Conservation (phyloP, 92 coral and sea anemone species). For the Siderastrea radians region DNA sequence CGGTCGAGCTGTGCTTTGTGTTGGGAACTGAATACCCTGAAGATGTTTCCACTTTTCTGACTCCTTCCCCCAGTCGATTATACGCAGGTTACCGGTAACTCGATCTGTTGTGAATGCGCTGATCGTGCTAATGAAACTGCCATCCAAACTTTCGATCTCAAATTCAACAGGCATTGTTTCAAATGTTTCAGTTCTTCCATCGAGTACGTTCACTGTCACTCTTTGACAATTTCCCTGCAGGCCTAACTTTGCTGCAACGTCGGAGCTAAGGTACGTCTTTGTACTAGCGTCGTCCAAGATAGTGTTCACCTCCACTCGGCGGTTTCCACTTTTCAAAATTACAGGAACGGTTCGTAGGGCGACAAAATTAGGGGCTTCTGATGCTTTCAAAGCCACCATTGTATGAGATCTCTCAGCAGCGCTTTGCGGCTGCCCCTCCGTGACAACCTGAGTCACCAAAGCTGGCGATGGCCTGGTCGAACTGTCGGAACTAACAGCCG, state of each 20-base stretch:
- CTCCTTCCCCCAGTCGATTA: constrained; percentile 35
- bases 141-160: too few relatives aligned
- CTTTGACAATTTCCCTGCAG: constrained; percentile 38
- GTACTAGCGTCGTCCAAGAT: constrained; percentile 55
- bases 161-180: too few relatives aligned
- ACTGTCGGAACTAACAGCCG: too few relatives aligned
- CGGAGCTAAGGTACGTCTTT: constrained; percentile 30
- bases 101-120: constrained; percentile 36
- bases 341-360: constrained; percentile 58
- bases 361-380: background rate
- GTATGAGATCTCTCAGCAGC: too few relatives aligned
- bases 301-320: constrained; percentile 49
- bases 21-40: constrained; percentile 46
- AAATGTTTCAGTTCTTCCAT: too few relatives aligned
- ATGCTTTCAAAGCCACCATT: too few relatives aligned
- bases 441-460: too few relatives aligned
- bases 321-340: constrained; percentile 40
- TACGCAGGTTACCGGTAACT: constrained; percentile 14
- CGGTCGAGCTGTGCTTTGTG: constrained; percentile 35
- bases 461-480: too few relatives aligned
- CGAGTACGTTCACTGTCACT: background rate
- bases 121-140: too few relatives aligned
- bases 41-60: constrained; percentile 52
- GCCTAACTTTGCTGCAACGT: constrained; percentile 51
- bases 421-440: too few relatives aligned